phyloP scores from a whole-genome alignment of 1,140 invertebrate genomes.

The Semibalanus balanoides region DNA sequence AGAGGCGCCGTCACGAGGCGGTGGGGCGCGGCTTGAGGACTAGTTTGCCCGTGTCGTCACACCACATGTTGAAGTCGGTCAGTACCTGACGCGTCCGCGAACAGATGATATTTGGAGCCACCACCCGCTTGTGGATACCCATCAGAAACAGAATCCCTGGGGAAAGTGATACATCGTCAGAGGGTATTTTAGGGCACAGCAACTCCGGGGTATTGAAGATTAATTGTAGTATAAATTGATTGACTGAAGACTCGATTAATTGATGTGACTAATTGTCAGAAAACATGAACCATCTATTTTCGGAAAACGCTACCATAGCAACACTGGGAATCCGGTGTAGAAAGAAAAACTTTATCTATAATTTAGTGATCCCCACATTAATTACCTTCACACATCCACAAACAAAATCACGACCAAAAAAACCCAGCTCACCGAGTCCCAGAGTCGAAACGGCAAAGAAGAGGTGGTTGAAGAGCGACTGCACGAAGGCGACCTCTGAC shows the following conservation, averaged over 20 bases:
- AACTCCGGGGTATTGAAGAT: too few species aligned
- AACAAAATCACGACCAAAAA: too few species aligned
- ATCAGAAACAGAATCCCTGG: conserved; percentile 70
- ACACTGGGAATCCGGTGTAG: too few species aligned
- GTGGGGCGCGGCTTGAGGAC: conserved; percentile 67
- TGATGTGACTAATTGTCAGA: too few species aligned
- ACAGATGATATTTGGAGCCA: conserved; percentile 90
- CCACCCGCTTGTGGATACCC: conserved; percentile 88
- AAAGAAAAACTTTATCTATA: too few species aligned
- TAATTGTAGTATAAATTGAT: too few species aligned
- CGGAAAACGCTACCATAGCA: too few species aligned
- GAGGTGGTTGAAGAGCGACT: conserved; percentile 87
- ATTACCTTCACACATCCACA: too few species aligned
- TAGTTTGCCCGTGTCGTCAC: conserved; percentile 86
- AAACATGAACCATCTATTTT: too few species aligned
- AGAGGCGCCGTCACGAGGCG: conserved; percentile 9
- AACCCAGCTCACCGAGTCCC: conserved; percentile 51
- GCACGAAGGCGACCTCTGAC: conserved; percentile 66
- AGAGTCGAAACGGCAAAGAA: conserved; percentile 86
- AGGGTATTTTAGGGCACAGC: not conserved
- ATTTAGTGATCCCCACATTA: too few species aligned
- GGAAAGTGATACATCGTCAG: too few species aligned
- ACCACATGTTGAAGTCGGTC: conserved; percentile 93
- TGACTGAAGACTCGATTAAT: too few species aligned
- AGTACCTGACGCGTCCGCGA: conserved; percentile 73